Evolutionary conservation across 1,140 invertebrate species (phyloP).

Genomic region (Meloidogyne exigua): DNA sequence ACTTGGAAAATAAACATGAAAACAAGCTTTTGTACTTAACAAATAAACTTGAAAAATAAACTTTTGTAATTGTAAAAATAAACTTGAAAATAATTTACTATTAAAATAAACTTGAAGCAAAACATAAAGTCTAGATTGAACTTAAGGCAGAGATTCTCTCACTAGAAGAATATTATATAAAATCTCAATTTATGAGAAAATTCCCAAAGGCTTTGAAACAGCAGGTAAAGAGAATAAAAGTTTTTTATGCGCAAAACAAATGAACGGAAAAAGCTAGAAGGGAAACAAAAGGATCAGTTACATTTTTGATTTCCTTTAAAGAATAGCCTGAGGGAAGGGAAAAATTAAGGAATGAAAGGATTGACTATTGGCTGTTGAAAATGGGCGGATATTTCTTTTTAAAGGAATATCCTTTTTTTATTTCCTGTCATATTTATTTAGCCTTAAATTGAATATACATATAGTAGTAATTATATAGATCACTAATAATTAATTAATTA

Average conservation of each 20-base stretch:
- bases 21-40: no score
- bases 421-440: no score
- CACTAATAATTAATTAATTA: no score
- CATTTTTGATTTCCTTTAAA: background rate
- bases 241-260: background rate
- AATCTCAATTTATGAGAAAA: background rate
- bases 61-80: no score
- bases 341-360: background rate
- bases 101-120: background rate
- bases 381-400: background rate
- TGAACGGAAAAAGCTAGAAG: background rate
- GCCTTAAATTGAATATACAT: no score
- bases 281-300: background rate
- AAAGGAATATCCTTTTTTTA: no score
- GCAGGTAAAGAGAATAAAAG: background rate
- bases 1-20: background rate
- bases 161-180: no score
- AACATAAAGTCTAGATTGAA: background rate
- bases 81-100: background rate
- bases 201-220: background rate
- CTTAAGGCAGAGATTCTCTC: background rate
- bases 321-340: conserved; percentile 1
- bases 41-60: background rate
- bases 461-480: no score
- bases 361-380: background rate